Percentiles rank a stretch among this genome's conserved stretches.
Conservation (phyloP, 2,888 invertebrate genomes). For the Noctua comes region DNA sequence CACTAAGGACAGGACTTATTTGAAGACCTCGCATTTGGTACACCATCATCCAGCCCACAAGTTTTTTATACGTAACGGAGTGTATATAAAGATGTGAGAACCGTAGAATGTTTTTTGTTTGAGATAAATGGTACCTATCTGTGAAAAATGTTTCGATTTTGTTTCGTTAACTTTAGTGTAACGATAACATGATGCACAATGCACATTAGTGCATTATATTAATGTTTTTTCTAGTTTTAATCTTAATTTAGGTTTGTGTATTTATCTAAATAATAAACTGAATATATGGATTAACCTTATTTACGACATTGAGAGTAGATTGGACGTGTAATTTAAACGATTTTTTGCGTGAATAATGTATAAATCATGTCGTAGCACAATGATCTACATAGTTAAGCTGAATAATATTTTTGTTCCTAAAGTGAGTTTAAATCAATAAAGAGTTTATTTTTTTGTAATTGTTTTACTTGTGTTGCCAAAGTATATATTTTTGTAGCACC, state of each 20-base stretch:
- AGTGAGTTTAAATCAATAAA: neutral
- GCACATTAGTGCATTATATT: no score
- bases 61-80: slow-evolving; percentile 12
- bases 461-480: neutral
- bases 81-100: slow-evolving; percentile 6
- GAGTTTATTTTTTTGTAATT: neutral
- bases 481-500: neutral
- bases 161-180: no score
- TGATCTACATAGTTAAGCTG: neutral
- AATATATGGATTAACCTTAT: no score
- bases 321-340: neutral
- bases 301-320: no score
- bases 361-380: neutral
- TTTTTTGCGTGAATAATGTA: neutral
- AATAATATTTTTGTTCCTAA: neutral
- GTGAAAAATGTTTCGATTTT: no score
- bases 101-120: no score
- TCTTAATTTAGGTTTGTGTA: no score
- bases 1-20: slow-evolving; percentile 10
- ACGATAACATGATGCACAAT: no score
- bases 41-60: slow-evolving; percentile 28
- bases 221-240: no score
- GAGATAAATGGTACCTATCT: no score
- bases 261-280: no score
- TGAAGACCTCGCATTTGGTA: slow-evolving; percentile 26